Evolutionary conservation across 2,888 invertebrate genomes (phyloP).

Genomic region (Lottia scabra): DNA sequence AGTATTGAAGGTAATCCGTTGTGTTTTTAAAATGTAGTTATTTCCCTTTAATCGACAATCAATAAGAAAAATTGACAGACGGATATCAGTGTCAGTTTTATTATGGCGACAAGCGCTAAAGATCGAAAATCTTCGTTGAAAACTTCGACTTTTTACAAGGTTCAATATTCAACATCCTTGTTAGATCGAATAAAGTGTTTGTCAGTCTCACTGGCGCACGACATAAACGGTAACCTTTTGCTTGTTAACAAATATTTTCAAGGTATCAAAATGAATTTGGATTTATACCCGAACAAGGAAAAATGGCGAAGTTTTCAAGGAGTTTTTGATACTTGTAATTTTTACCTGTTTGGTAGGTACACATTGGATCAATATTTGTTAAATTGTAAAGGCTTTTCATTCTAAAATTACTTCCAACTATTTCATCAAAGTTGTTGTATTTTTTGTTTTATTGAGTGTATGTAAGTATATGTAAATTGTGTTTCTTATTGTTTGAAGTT

Average conservation of each 20-base stretch:
- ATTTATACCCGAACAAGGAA: not conserved
- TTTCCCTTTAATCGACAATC: constrained; percentile 8
- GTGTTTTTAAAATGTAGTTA: not conserved
- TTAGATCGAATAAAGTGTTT: constrained; percentile 22
- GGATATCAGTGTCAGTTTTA: not conserved
- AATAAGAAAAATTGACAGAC: not conserved
- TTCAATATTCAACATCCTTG: constrained; percentile 20
- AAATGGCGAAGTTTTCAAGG: no score
- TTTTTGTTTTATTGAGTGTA: no score
- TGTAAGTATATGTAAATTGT: no score
- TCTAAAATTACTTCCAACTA: no score
- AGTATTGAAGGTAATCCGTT: no score
- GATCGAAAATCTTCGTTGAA: constrained; percentile 6
- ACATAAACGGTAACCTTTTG: constrained; percentile 8
- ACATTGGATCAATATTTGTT: no score
- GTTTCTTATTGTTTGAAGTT: no score
- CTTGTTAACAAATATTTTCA: constrained; percentile 13
- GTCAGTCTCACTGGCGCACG: constrained; percentile 12
- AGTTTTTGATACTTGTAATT: no score
- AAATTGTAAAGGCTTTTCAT: no score
- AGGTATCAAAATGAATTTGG: constrained; percentile 1
- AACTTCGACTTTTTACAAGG: constrained; percentile 21
- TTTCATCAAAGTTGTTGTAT: no score
- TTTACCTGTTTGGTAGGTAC: no score
- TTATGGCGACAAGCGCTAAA: constrained; percentile 1